These are phyloP conservation scores for Herpailurus yagouaroundi DNA, from an alignment of 2,113 vertebrate genomes.

Conservation along the genomic window DNA sequence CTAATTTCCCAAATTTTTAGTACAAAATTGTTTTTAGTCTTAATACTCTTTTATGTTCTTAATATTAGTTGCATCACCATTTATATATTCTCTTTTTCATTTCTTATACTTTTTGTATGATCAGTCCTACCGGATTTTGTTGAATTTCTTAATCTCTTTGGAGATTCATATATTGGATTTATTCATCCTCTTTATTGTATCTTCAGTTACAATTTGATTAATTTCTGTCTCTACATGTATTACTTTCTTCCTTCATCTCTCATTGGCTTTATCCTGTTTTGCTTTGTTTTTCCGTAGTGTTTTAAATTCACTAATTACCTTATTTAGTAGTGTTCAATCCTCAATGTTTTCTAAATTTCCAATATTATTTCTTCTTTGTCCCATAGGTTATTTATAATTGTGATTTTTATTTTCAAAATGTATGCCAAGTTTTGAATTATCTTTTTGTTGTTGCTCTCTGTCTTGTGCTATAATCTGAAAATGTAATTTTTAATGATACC, in stretches of 20 bases:
- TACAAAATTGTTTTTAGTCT: neutral
- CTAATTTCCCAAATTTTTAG: neutral
- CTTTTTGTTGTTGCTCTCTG: neutral
- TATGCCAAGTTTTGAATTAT: neutral
- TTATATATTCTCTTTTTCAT: neutral
- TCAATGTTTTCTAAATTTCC: neutral
- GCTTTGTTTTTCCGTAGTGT: neutral
- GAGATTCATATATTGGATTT: neutral
- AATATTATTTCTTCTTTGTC: neutral
- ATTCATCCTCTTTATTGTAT: neutral
- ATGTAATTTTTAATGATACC: neutral
- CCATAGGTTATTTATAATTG: neutral
- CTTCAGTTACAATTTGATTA: neutral
- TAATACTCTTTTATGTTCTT: neutral
- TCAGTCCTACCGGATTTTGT: neutral
- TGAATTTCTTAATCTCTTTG: neutral
- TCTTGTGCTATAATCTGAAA: neutral
- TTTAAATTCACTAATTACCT: neutral
- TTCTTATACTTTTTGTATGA: neutral
- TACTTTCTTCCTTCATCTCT: neutral
- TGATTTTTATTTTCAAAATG: neutral
- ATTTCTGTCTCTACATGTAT: neutral
- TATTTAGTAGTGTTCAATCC: neutral
- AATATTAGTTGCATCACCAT: neutral
- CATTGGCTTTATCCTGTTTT: neutral